Evolutionary conservation across 2,888 invertebrate species (phyloP), one percentile per base, ranked within the genome.

Genomic region (Microctonus aethiopoides): DNA sequence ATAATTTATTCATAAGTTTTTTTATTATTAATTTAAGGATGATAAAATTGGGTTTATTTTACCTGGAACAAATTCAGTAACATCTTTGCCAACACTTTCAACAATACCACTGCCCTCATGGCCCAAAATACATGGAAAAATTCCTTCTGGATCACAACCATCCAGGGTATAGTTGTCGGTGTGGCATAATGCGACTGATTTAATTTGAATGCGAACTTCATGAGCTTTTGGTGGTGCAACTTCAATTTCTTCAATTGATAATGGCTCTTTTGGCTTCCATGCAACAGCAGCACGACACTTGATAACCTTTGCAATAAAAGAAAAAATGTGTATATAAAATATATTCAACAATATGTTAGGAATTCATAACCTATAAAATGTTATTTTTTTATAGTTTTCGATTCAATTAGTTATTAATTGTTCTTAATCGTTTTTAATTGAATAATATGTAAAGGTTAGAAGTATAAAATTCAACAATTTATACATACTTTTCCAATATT

Each of bases 91-190:
- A 61, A 99, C 91, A 87, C 97, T 97, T 87, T 98, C 99, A n/a
- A 99, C 98, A 79, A 98, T 91, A 41, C 98, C 98, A 68, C 92
- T 94, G 39, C 99, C 99, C 88, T 99, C 99, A 82, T 99, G 99
- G 0, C 99, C 99, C 60, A 99, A 89, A 76, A 99, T 89, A 3
- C 95, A 94, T 0, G 99, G 99, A 81, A 98, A 98, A 13, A 92
- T 87, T 5, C 97, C 97, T 87, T 98, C 97, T 0, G 97, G 93
- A 86, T 98, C 97, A 73, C 92, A 90, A 1, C 98, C 98, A 74
- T 92, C 91, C 34, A 96, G 87, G 0, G 98, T 96, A 83, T 95
- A 97, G 0, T 95, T 93, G 87, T 98, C 98, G 0, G 97, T 98
- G 83, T 98, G 98, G 83, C 98, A 98, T 13, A 98, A 89, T 24